Evolutionary conservation across 1,140 invertebrate genomes (phyloP), one percentile per base, ranked within the genome.

Genomic region (Megathymus violae): DNA sequence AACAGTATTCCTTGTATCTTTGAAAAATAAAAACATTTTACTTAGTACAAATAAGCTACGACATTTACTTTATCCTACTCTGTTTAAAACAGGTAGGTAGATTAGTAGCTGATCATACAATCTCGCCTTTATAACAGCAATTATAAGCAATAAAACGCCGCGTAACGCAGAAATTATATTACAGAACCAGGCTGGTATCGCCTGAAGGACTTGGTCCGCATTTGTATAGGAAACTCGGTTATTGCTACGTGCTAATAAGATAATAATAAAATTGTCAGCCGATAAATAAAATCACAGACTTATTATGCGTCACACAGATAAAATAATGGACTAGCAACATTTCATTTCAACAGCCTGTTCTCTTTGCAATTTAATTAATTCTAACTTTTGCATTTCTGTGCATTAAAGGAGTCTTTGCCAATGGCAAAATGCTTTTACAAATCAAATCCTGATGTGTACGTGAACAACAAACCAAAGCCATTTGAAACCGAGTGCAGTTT

Each of bases 151-250:
- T 76, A 78, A 78, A 73, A 71, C 52, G 65, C 61, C 41, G 67
- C 70, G 67, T 67, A 70, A 64, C 67, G 75, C 74, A 69, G 67
- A 78, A 78, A 80, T 80, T 78, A 74, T 76, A 75, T 73, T 79
- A 76, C 25, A 50, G 34, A 50, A 13, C 47, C 62, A 60, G 62
- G 17, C 46, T 16, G 15, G 15, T 51, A 62, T 63, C 64, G 64
- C 69, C 72, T 54, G 63, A 62, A 68, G 71, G 58, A 46, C 41
- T 48, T 67, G 36, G 62, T 69, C 51, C 51, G 38, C 11, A 54
- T 54, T 54, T 54, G 36, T 54, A 38, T 38, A 40, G 36, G 17
- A 41, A 54, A 17, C 19, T 38, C 51, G 11, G 51, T 54, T 41
- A 54, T 43, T 9, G 51, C 51, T 27, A 54, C 34, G 51, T 54